phyloP scores from a whole-genome alignment of 2,797 vertebrate species.

The Melanotaenia nigrans region DNA sequence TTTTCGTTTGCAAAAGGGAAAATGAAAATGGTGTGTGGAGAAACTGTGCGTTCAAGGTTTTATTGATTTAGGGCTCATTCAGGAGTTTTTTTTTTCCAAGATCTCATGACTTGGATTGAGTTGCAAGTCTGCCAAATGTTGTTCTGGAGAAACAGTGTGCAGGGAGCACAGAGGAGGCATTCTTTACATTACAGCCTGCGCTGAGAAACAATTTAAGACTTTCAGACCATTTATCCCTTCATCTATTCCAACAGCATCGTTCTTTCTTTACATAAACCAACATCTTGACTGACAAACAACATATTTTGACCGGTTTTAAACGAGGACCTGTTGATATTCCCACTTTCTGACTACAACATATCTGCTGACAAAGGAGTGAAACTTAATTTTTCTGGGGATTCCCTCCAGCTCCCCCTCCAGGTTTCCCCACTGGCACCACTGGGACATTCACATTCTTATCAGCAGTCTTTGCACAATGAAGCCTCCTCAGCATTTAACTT shows the following conservation, averaged over 20 bases:
- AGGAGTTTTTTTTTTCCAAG: slow-evolving; percentile 47
- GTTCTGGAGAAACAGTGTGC: slow-evolving; percentile 45
- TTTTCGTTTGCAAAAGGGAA: neutral
- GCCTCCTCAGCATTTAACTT: slow-evolving; percentile 70
- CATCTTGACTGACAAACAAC: neutral
- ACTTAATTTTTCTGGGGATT: slow-evolving; percentile 11
- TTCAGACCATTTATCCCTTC: neutral
- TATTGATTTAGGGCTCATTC: slow-evolving; percentile 48
- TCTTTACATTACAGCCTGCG: slow-evolving; percentile 29
- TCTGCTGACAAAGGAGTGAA: slow-evolving; percentile 20
- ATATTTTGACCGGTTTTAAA: neutral
- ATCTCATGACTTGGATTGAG: slow-evolving; percentile 65
- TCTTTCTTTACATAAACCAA: neutral
- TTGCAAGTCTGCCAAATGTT: slow-evolving; percentile 52
- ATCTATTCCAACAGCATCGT: neutral
- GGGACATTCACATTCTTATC: slow-evolving; percentile 35
- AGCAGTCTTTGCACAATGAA: slow-evolving; percentile 29
- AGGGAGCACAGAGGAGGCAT: slow-evolving; percentile 31
- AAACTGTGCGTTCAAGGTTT: slow-evolving; percentile 29
- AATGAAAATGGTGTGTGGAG: neutral
- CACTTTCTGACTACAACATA: neutral
- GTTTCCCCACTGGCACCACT: slow-evolving; percentile 17
- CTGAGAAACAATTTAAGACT: slow-evolving; percentile 6
- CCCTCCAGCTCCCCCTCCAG: slow-evolving; percentile 8
- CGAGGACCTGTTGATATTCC: slow-evolving; percentile 9